phyloP scores from a whole-genome alignment of 2,888 invertebrate genomes.

The Drosophila neotestacea region DNA sequence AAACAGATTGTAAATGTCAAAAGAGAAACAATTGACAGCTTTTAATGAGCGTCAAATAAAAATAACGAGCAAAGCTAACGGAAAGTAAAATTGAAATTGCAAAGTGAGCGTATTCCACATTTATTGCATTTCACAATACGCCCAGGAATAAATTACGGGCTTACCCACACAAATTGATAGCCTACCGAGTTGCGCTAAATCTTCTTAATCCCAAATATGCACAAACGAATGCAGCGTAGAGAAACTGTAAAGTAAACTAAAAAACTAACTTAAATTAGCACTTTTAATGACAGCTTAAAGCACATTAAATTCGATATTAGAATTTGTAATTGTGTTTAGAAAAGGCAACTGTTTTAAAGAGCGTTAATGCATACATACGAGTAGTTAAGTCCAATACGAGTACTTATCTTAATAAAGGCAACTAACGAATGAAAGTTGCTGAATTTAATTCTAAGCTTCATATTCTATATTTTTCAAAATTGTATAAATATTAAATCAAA shows the following conservation, averaged over 20 bases:
- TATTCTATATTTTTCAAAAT: too few species aligned
- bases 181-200: constrained; percentile 21
- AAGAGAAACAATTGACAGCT: constrained; percentile 76
- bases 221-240: constrained; percentile 30
- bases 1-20: constrained; percentile 69
- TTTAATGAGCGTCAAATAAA: constrained; percentile 70
- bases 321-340: constrained; percentile 23
- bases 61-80: constrained; percentile 51
- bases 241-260: constrained; percentile 8
- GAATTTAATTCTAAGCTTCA: too few species aligned
- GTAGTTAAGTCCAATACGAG: too few species aligned
- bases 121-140: constrained; percentile 45
- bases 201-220: constrained; percentile 40
- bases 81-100: constrained; percentile 62
- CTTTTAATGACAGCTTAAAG: constrained; percentile 24
- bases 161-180: constrained; percentile 63
- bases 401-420: neutral
- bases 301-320: neutral
- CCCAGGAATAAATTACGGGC: constrained; percentile 39
- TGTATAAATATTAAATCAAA: too few species aligned
- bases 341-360: neutral
- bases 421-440: neutral
- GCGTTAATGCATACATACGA: too few species aligned
- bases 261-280: constrained; percentile 10
- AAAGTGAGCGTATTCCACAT: constrained; percentile 42